These are phyloP conservation scores for Spea hammondii DNA, from an alignment of 2,797 vertebrate genomes.

Conservation along the genomic window DNA sequence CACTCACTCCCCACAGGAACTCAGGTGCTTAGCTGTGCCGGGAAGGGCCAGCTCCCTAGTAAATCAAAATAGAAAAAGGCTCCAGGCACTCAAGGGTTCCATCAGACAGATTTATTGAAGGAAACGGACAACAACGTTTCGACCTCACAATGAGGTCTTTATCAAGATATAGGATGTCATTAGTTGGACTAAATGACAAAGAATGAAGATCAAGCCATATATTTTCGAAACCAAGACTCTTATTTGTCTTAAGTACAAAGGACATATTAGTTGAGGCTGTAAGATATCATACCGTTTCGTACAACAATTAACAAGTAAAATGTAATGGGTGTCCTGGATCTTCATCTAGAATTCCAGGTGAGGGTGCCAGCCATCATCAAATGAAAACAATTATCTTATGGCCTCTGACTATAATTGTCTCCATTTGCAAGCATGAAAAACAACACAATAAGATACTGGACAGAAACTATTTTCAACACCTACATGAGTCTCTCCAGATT, in stretches of 20 bases:
- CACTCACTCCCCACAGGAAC: too few relatives aligned
- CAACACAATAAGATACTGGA: conserved; percentile 2
- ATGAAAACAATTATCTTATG: neutral
- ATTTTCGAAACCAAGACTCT: neutral
- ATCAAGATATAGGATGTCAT: too few relatives aligned
- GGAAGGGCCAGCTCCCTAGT: too few relatives aligned
- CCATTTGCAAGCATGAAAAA: conserved; percentile 22
- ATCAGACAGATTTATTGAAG: too few relatives aligned
- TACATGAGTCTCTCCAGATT: conserved; percentile 11
- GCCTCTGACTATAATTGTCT: conserved; percentile 18
- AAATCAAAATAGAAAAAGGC: too few relatives aligned
- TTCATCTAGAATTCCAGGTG: neutral
- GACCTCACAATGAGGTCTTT: too few relatives aligned
- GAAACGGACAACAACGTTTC: too few relatives aligned
- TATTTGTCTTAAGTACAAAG: neutral
- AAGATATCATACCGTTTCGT: neutral
- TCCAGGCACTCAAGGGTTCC: too few relatives aligned
- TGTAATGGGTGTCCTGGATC: neutral
- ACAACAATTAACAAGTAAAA: conserved; percentile 5
- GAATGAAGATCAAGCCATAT: neutral
- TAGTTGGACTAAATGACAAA: too few relatives aligned
- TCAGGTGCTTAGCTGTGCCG: too few relatives aligned
- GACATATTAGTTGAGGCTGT: neutral
- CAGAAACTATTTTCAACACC: conserved; percentile 1
- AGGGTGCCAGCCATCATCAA: neutral